phyloP scores from a whole-genome alignment of 2,113 vertebrate genomes.

The Eublepharis macularius region DNA sequence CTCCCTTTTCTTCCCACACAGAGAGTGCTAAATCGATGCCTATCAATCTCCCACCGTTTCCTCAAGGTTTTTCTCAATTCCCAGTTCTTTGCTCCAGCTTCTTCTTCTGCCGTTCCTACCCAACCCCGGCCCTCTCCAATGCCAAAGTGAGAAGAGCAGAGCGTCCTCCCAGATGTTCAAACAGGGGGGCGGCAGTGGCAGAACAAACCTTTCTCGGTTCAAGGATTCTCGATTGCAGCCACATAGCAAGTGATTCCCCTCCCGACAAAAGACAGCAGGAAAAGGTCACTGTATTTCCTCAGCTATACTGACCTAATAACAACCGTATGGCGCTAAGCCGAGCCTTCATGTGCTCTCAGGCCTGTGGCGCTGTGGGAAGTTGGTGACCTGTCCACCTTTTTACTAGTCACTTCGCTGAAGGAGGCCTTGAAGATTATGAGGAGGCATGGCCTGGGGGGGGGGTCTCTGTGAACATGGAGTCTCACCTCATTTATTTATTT shows the following conservation, averaged over 20 bases:
- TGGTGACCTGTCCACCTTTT: too few species aligned
- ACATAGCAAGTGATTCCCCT: not conserved
- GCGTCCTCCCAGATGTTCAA: not conserved
- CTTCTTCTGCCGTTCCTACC: conserved; percentile 10
- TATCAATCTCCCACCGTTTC: conserved; percentile 30
- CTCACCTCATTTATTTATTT: too few species aligned
- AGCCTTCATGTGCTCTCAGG: too few species aligned
- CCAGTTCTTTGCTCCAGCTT: conserved; percentile 6
- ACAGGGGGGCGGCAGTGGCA: not conserved
- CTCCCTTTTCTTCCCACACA: not conserved
- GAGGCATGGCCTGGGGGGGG: too few species aligned
- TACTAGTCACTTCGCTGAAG: too few species aligned
- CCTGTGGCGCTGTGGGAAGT: too few species aligned
- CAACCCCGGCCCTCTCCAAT: not conserved
- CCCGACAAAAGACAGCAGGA: too few species aligned
- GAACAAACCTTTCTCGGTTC: not conserved
- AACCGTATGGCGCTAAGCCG: too few species aligned
- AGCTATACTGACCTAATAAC: too few species aligned
- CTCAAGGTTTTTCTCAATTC: conserved; percentile 50
- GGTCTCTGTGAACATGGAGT: too few species aligned
- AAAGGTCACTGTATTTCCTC: not conserved
- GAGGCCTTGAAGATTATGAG: too few species aligned
- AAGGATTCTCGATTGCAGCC: not conserved
- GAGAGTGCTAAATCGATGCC: conserved; percentile 55
- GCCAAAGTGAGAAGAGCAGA: not conserved